These are phyloP conservation scores for Neopipo cinnamomea DNA, from an alignment of 2,113 vertebrate genomes.

Conservation along the genomic window DNA sequence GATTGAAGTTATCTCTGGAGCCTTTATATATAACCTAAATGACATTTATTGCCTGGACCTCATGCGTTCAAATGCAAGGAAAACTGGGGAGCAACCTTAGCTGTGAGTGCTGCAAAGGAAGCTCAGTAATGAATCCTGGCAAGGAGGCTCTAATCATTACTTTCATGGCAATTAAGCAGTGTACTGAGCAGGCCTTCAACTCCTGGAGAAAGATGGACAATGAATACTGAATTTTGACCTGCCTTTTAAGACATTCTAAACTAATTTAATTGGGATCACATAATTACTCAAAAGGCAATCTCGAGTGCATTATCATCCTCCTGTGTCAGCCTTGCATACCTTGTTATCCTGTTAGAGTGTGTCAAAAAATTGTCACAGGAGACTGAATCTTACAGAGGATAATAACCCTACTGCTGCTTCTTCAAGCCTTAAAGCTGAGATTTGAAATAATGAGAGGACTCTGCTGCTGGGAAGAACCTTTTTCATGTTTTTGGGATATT, in stretches of 20 bases:
- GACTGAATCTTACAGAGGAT: constrained; percentile 58
- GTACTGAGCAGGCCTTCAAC: constrained; percentile 13
- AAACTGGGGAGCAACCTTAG: background rate
- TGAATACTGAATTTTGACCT: constrained; percentile 62
- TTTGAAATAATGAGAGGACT: constrained; percentile 56
- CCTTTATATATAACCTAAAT: constrained; percentile 8
- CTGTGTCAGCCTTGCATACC: constrained; percentile 53
- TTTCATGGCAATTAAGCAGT: constrained; percentile 50
- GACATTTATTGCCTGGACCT: background rate
- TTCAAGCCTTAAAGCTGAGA: constrained; percentile 41
- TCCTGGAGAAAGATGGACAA: constrained; percentile 51
- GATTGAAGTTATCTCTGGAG: background rate
- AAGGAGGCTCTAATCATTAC: constrained; percentile 27
- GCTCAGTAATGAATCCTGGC: constrained; percentile 28
- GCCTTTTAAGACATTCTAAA: constrained; percentile 52
- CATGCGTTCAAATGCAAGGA: background rate
- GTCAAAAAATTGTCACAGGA: constrained; percentile 73
- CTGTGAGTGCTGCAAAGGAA: background rate
- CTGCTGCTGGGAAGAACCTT: background rate
- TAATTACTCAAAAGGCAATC: constrained; percentile 71
- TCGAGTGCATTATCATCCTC: constrained; percentile 51
- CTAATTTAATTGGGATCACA: constrained; percentile 71
- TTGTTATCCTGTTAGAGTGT: constrained; percentile 73
- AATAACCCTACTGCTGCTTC: constrained; percentile 63
- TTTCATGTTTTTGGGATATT: background rate